phyloP scores from a whole-genome alignment of 2,888 invertebrate species.

The Luperina testacea region DNA sequence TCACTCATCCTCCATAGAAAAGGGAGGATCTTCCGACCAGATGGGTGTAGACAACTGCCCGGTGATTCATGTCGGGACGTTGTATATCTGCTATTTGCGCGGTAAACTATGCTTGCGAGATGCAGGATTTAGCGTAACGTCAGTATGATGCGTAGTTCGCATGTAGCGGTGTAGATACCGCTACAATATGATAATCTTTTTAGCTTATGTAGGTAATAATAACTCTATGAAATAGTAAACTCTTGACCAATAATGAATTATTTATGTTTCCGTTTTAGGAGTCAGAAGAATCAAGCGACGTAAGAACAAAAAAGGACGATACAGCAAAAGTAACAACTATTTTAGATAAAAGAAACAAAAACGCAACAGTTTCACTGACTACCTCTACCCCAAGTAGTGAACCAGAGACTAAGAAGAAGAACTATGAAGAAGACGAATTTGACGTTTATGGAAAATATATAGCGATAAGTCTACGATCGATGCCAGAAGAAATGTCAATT shows the following conservation, averaged over 20 bases:
- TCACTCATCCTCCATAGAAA: no score
- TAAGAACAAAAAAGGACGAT: not conserved
- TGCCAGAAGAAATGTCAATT: slow-evolving; percentile 45
- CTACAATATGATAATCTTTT: not conserved
- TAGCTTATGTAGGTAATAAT: not conserved
- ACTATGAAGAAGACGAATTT: slow-evolving; percentile 35
- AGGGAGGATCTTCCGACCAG: no score
- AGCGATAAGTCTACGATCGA: slow-evolving; percentile 33
- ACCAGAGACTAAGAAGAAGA: slow-evolving; percentile 13
- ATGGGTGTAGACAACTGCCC: no score
- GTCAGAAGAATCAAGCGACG: not conserved
- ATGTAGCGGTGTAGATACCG: no score
- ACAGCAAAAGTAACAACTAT: not conserved
- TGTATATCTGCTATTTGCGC: no score
- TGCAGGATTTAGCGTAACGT: no score
- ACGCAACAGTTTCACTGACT: not conserved
- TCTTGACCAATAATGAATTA: not conserved
- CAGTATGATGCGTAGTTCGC: no score
- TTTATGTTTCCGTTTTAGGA: slow-evolving; percentile 15
- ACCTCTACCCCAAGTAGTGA: not conserved
- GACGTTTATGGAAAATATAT: slow-evolving; percentile 46
- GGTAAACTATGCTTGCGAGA: no score
- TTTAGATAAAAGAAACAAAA: not conserved
- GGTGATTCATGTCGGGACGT: no score
- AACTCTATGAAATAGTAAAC: not conserved